phyloP scores from a whole-genome alignment of 2,888 invertebrate species.

The Toxonevra muliebris region DNA sequence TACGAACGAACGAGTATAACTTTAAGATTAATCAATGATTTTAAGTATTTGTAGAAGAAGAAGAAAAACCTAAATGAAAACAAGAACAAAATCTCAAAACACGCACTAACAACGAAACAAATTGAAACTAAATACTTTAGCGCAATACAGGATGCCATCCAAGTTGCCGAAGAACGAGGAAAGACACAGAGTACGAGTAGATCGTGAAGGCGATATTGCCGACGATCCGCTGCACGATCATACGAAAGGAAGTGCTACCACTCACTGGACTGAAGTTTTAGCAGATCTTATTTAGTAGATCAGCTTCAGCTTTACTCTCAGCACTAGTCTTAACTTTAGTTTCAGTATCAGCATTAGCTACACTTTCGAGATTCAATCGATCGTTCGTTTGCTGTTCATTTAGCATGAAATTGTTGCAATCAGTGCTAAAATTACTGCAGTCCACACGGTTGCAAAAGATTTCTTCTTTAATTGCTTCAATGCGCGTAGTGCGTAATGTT shows the following conservation, averaged over 20 bases:
- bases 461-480: constrained; percentile 35
- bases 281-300: constrained; percentile 12
- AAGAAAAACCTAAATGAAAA: constrained; percentile 7
- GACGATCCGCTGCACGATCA: neutral
- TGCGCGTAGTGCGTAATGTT: neutral
- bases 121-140: constrained; percentile 64
- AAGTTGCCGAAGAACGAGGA: constrained; percentile 19
- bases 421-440: constrained; percentile 45
- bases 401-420: constrained; percentile 57
- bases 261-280: no score
- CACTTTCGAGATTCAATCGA: constrained; percentile 37
- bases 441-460: constrained; percentile 26
- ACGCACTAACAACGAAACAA: constrained; percentile 60
- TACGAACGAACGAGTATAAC: neutral
- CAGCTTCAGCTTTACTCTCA: no score
- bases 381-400: constrained; percentile 48
- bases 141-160: constrained; percentile 42
- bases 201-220: neutral
- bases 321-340: no score
- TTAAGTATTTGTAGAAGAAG: constrained; percentile 12
- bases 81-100: constrained; percentile 28
- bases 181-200: constrained; percentile 4
- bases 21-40: constrained; percentile 52
- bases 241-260: constrained; percentile 22
- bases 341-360: constrained; percentile 21